These are phyloP conservation scores for Phortica variegata DNA, from an alignment of 1,140 invertebrate genomes.

Conservation along the genomic window DNA sequence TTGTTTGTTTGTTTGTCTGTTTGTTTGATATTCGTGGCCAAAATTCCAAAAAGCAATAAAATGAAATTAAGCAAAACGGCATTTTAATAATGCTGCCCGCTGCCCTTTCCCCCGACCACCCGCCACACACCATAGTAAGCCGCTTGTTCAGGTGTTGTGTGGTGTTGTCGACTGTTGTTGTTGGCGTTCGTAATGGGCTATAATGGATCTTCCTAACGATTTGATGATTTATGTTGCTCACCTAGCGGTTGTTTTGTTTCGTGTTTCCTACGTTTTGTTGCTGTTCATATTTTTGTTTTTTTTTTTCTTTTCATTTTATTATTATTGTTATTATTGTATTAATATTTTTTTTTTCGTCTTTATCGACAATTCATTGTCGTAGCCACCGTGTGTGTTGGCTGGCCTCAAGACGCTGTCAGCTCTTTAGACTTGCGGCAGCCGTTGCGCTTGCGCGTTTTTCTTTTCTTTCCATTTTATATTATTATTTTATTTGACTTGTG, in stretches of 20 bases:
- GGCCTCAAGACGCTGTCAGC: background rate
- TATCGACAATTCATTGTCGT: constrained; percentile 33
- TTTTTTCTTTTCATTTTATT: constrained; percentile 29
- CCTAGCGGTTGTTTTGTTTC: constrained; percentile 39
- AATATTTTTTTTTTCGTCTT: constrained; percentile 42
- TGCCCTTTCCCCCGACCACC: no score
- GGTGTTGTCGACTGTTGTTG: constrained; percentile 10
- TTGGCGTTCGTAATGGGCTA: constrained; percentile 44
- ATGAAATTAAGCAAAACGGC: constrained; percentile 55
- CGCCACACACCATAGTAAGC: constrained; percentile 1
- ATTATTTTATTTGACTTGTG: no score
- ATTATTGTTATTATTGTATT: constrained; percentile 44
- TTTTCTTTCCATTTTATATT: background rate
- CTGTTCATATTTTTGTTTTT: constrained; percentile 14
- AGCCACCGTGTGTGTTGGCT: constrained; percentile 16
- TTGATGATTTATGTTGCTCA: constrained; percentile 54
- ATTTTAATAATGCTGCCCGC: constrained; percentile 53
- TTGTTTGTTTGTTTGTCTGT: no score
- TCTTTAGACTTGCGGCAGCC: constrained; percentile 4
- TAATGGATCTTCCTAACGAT: constrained; percentile 56
- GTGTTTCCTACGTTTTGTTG: no score
- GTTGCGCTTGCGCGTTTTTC: constrained; percentile 38
- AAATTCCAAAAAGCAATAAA: constrained; percentile 52
- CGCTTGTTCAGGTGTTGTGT: constrained; percentile 9
- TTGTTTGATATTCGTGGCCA: constrained; percentile 34